Percentiles rank a stretch among this genome's conserved stretches.
Evolutionary conservation across 2,113 vertebrate genomes (phyloP).

Genomic region (Chloebia gouldiae): DNA sequence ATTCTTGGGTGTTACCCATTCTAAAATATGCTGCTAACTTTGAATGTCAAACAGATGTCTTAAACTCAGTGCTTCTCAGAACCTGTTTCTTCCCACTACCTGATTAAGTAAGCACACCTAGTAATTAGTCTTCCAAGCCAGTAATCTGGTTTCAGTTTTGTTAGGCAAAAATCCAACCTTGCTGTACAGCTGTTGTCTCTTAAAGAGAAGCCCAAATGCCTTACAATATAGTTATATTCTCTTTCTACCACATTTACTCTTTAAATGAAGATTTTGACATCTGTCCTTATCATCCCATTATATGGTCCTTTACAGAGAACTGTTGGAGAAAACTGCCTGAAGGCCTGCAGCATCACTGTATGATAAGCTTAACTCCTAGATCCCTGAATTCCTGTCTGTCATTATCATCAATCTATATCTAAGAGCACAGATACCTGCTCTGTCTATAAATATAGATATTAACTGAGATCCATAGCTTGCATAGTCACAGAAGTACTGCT

Average conservation of each 20-base stretch:
- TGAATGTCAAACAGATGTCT: neutral
- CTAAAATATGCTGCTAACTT: neutral
- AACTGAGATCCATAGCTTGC: neutral
- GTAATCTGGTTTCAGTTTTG: neutral
- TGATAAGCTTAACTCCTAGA: neutral
- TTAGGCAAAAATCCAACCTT: neutral
- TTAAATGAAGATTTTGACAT: neutral
- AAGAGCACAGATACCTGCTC: neutral
- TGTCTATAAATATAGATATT: neutral
- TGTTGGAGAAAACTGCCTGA: neutral
- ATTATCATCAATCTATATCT: neutral
- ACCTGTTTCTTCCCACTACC: neutral
- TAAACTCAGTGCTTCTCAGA: neutral
- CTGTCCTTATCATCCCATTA: neutral
- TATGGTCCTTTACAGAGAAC: neutral
- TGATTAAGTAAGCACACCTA: neutral
- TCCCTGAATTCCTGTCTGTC: neutral
- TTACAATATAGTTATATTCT: neutral
- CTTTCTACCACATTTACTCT: neutral
- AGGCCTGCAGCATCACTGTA: neutral
- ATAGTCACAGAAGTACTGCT: neutral
- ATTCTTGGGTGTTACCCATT: neutral
- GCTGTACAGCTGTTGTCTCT: neutral
- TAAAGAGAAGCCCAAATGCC: neutral
- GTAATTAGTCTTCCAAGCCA: neutral